Percentiles rank a stretch among this genome's conserved stretches.
Conservation (phyloP, 2,888 invertebrate species). For the Nineta flava region DNA sequence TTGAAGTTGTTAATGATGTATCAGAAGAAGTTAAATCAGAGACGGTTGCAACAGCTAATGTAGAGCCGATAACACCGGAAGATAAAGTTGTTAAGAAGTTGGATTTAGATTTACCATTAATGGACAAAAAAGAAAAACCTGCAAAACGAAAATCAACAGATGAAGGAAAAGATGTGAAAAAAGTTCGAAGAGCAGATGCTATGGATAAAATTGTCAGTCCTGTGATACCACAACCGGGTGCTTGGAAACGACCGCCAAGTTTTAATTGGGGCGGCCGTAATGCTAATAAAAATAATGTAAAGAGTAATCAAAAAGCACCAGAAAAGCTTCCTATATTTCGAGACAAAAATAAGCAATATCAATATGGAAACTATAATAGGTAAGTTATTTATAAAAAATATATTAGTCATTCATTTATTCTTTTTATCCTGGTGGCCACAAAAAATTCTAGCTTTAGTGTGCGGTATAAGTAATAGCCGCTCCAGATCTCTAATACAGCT, state of each 20-base stretch:
- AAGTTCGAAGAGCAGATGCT: slow-evolving; percentile 50
- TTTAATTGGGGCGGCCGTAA: slow-evolving; percentile 15
- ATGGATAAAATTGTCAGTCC: slow-evolving; percentile 86
- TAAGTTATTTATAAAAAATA: slow-evolving; percentile 17
- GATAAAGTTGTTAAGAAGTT: slow-evolving; percentile 15
- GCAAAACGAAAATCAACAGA: slow-evolving; percentile 39
- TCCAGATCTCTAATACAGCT: too few species aligned
- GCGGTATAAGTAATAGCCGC: too few species aligned
- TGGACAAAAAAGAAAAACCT: slow-evolving; percentile 31
- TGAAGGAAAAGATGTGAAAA: slow-evolving; percentile 34
- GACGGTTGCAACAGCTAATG: slow-evolving; percentile 11
- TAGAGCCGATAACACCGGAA: slow-evolving; percentile 10
- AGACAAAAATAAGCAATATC: slow-evolving; percentile 63
- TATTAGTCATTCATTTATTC: too few species aligned
- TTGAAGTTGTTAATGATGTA: slow-evolving; percentile 29
- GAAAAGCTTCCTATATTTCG: slow-evolving; percentile 49
- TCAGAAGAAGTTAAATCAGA: slow-evolving; percentile 27
- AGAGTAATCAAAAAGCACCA: slow-evolving; percentile 21
- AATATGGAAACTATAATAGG: slow-evolving; percentile 92
- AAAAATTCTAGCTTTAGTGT: too few species aligned
- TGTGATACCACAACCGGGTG: slow-evolving; percentile 77
- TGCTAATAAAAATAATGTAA: slow-evolving; percentile 23
- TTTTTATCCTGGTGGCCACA: too few species aligned
- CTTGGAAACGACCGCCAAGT: slow-evolving; percentile 48
- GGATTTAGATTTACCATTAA: slow-evolving; percentile 17